Base-by-base conservation (phyloP, 2,113 vertebrate genomes). In the Pelecanus crispus region DNA sequence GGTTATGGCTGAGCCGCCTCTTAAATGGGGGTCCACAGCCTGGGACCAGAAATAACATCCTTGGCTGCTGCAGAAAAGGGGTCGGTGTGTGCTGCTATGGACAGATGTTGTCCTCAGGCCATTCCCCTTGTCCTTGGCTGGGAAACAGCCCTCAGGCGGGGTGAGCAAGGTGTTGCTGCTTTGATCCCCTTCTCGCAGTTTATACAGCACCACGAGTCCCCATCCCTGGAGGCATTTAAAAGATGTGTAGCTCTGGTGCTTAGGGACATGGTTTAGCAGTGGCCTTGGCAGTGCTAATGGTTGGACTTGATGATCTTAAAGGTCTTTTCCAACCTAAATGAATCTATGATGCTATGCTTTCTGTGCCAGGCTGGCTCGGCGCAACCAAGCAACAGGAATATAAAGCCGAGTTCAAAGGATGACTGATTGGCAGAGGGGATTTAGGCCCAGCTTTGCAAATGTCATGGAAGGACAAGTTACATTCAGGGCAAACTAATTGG, bases 121-220 rank as follows among this genome's bases (percentile, higher is more conserved):
- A 6, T 40, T 71, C 18, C 22, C 9, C 11, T 55, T 24, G 12
- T 29, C 13, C 2, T 29, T 16, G 26, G 12, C 6, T 61, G 63
- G 63, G 58, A 47, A 68, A 29, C 22, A 53, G 19, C 32, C 11
- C 50, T 36, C 21, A 3, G 4, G 11, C 3, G 13, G 36, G 47
- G 7, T 40, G 45, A 71, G 22, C 13, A 38, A 49, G 21, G 22
- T 10, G 18, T 8, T 36, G 31, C 24, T 71, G 45, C 58, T 55
- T 34, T 32, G 34, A 14, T 52, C 7, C 11, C 9, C 9, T 26
- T 71, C 40, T 49, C 4, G 0, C 49, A 13, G n/a, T 65, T 65
- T 44, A 14, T n/a, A 17, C 7, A 24, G 34, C 28, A 29, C 42
- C 1, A 0, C n/a, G n/a, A n/a, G n/a, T n/a, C n/a, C n/a, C n/a